A percentile compares a stretch with the other conserved stretches of the same genome.
phyloP scores from a whole-genome alignment of 2,797 vertebrate species.

The Linurgus olivaceus region DNA sequence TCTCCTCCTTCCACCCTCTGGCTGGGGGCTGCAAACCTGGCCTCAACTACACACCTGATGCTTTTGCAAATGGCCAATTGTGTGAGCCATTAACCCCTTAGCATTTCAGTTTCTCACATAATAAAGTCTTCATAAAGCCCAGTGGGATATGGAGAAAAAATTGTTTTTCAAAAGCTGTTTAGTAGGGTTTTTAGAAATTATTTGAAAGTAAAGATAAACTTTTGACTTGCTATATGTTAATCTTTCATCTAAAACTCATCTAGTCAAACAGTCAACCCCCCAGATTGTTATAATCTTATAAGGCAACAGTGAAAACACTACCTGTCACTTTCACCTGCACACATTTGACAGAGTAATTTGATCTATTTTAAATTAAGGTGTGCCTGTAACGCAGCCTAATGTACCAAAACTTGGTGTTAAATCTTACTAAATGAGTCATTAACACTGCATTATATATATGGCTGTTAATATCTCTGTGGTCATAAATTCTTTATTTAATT shows the following conservation, averaged over 20 bases:
- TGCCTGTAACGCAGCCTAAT: not conserved
- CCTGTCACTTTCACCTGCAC: not conserved
- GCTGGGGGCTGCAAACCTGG: not conserved
- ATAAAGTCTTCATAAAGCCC: conserved; percentile 12
- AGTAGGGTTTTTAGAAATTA: conserved; percentile 3
- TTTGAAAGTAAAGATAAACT: conserved; percentile 5
- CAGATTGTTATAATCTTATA: not conserved
- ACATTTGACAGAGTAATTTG: not conserved
- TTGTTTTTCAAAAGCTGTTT: conserved; percentile 49
- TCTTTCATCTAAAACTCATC: not conserved
- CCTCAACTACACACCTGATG: not conserved
- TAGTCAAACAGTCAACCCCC: not conserved
- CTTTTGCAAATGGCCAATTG: not conserved
- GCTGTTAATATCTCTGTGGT: not conserved
- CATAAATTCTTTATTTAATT: not conserved
- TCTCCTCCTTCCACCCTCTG: accelerated
- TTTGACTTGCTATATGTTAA: not conserved
- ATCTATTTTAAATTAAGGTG: conserved; percentile 19
- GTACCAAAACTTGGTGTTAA: not conserved
- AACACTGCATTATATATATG: not conserved
- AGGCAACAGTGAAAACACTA: not conserved
- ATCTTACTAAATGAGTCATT: conserved; percentile 12
- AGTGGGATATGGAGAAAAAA: conserved; percentile 28
- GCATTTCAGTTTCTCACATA: not conserved
- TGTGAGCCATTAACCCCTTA: not conserved